Conservation (phyloP, 2,113 vertebrate species). For the Pongo abelii region DNA sequence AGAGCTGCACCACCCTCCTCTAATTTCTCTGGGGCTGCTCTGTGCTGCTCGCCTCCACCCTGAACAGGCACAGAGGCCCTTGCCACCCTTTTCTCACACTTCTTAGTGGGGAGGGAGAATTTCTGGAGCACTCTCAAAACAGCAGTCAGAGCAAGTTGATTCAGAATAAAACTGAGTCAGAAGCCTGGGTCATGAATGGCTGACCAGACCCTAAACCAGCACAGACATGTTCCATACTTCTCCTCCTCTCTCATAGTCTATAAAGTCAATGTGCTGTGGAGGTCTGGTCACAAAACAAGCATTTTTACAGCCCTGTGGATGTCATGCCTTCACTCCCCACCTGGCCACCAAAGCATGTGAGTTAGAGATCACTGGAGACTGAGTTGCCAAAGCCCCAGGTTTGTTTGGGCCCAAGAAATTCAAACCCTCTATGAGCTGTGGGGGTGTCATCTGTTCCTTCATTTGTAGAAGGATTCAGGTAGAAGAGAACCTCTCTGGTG, state of each 20-base stretch:
- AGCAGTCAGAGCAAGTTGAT: background rate
- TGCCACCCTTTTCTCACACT: too few relatives aligned
- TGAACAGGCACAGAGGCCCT: background rate
- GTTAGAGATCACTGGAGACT: too few relatives aligned
- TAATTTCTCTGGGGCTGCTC: background rate
- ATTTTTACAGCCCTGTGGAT: background rate
- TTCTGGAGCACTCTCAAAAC: background rate
- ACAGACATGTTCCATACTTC: background rate
- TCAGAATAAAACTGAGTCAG: background rate
- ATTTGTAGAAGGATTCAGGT: background rate
- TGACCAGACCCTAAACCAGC: background rate
- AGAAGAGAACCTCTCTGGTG: background rate
- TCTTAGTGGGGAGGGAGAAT: background rate
- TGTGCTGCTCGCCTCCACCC: too few relatives aligned
- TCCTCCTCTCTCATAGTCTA: background rate
- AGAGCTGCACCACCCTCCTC: accelerated
- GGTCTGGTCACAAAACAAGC: background rate
- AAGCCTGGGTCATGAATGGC: background rate
- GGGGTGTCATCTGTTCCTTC: background rate
- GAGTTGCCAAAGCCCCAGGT: background rate
- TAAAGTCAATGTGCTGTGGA: background rate
- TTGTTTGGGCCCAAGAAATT: background rate
- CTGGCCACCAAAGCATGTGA: background rate
- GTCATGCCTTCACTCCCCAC: too few relatives aligned
- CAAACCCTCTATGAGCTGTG: background rate